Evolutionary conservation across 2,113 vertebrate genomes (phyloP), one percentile per base, ranked within the genome.

Genomic region (Rhagologus leucostigma): DNA sequence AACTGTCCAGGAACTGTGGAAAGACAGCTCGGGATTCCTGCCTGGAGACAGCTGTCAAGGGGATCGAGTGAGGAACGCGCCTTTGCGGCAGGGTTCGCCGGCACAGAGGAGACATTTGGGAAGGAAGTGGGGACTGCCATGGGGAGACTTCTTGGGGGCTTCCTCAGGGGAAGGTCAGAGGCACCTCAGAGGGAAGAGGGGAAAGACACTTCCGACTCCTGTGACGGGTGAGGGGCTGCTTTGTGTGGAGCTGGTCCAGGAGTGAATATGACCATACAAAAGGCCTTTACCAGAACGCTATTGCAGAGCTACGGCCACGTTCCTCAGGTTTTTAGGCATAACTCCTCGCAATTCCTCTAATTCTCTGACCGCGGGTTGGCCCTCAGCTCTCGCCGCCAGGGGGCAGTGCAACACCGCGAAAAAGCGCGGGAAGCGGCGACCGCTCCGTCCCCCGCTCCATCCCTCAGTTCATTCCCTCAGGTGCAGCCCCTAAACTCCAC

Each of bases 351-450:
- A 29, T 26, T 24, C 49, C 83, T 1, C 46, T 39, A 4, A 1
- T 5, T 11, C 46, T 0, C 32, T 1, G 10, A 2, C 3, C 3
- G 22, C 18, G 15, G 35, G 11, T 0, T 1, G 6, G 46, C 37
- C 18, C 52, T n/a, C 69, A 74, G 46, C 15, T 8, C 22, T 3
- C 1, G 52, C 96, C 96, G 12, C 92, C 55, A 52, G 11, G 74
- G 79, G 94, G 93, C 91, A 33, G 29, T 39, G 39, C 57, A 44
- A 74, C 33, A n/a, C 14, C 35, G 39, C 9, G 29, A 0, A 8
- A 55, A 41, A 56, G 63, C 6, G 8, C 16, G 5, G 62, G 37
- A 14, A 35, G 24, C 8, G 33, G 3, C 10, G 4, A 1, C 9
- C 4, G 20, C 23, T 23, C 20, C n/a, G n/a, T n/a, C 19, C 17